Conservation (phyloP, 2,888 invertebrate genomes). For the Hyposoter didymator region DNA sequence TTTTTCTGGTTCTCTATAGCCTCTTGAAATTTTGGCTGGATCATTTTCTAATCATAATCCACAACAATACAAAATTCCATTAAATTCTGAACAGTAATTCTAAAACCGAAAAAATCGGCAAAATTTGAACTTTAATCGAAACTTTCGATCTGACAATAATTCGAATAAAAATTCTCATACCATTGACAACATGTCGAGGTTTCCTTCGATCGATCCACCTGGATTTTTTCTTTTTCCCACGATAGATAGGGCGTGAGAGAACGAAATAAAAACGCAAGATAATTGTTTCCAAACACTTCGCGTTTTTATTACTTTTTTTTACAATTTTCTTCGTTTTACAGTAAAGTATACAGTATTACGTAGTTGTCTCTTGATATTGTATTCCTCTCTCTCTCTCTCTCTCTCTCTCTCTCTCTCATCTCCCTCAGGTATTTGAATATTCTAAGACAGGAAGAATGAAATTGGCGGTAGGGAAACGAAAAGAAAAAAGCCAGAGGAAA, state of each 20-base stretch:
- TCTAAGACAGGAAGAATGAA: constrained; percentile 61
- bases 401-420: constrained; percentile 41
- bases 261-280: background rate
- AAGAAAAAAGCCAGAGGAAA: constrained; percentile 49
- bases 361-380: constrained; percentile 45
- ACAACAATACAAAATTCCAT: no score
- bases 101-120: no score
- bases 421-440: constrained; percentile 27
- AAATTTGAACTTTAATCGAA: no score
- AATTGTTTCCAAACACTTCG: constrained; percentile 52
- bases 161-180: no score
- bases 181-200: no score
- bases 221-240: no score
- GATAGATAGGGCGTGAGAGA: background rate
- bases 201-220: background rate
- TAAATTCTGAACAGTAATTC: no score
- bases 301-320: constrained; percentile 60
- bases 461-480: constrained; percentile 51
- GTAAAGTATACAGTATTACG: constrained; percentile 65
- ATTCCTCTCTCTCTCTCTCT: constrained; percentile 42
- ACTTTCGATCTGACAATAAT: no score
- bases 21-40: no score
- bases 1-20: no score
- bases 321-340: constrained; percentile 64
- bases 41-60: no score